Base-by-base conservation (phyloP, 1,140 invertebrate genomes). In the Orussus abietinus region DNA sequence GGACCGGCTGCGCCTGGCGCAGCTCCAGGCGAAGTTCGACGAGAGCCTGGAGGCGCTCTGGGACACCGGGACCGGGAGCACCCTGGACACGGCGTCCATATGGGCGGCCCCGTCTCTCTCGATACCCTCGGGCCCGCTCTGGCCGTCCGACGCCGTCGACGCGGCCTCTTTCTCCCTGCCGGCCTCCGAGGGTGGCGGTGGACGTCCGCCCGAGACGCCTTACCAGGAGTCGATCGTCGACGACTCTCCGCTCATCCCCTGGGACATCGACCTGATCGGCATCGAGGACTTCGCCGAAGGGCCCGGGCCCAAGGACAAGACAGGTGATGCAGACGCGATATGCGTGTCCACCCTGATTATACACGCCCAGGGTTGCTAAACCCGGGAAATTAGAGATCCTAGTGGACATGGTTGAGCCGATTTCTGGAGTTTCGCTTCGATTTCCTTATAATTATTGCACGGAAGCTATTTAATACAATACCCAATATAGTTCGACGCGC, bases 1-100 rank as follows among this genome's bases (percentile, higher is more conserved):
- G 13, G 78, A 81, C 54, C 72, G 75, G 42, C 68, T 77, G 40
- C 66, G 77, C 39, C 77, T 82, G 47, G 80, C 79, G 4, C 76
- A 80, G 49, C 75, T 83, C 41, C 75, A 82, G 53, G 81, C 81
- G 5, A 83, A 83, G 56, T 83, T 83, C 59, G 76, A 82, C 59
- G 69, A 77, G 28, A 80, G 75, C 54, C 69, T 83, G n/a, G 79
- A 83, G 56, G 78, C 80, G 17, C 59, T 83, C 22, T 83, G 81
- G 81, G 68, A 69, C 32, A 62, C 57, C 34, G 66, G 66, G 35
- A 55, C 65, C 7, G 64, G 68, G 15, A 69, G 67, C 48, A 58
- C 58, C 14, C 64, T 63, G 14, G 64, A 62, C 26, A 59, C 55
- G 25, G 58, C 69, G 51, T 70, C 70, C 25, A 73, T 73, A 35